These are phyloP conservation scores for Danio aesculapii DNA, from an alignment of 2,797 vertebrate genomes.

Conservation along the genomic window DNA sequence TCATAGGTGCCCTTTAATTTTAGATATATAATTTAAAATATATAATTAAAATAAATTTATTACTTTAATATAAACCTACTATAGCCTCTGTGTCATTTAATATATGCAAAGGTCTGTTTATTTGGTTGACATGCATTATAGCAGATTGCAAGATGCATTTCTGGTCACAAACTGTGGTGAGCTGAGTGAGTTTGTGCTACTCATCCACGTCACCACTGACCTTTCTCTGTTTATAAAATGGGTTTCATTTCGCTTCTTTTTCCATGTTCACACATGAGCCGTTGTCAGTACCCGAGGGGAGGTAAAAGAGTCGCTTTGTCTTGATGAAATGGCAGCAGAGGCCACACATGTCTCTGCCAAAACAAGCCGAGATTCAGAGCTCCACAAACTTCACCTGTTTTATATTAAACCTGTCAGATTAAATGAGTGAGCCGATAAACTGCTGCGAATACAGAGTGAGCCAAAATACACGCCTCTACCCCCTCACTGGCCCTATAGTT, in stretches of 20 bases:
- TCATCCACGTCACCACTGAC: conserved; percentile 75
- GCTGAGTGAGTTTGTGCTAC: neutral
- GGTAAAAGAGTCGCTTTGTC: conserved; percentile 81
- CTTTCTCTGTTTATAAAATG: conserved; percentile 80
- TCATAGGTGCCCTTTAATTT: no score
- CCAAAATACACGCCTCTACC: conserved; percentile 30
- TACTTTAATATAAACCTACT: no score
- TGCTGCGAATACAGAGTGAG: conserved; percentile 54
- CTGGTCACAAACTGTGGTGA: conserved; percentile 8
- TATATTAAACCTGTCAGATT: conserved; percentile 77
- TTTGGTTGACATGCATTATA: neutral
- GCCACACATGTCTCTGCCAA: conserved; percentile 72
- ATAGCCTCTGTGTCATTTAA: no score
- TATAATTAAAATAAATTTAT: no score
- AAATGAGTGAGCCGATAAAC: conserved; percentile 74
- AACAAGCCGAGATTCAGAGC: conserved; percentile 66
- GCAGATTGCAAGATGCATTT: neutral
- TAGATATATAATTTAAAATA: no score
- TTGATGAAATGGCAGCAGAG: conserved; percentile 68
- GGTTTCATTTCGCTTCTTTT: conserved; percentile 77
- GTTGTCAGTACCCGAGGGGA: conserved; percentile 68
- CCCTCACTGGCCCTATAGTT: conserved; percentile 16
- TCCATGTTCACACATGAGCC: conserved; percentile 74
- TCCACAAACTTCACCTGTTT: conserved; percentile 76
- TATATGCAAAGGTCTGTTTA: neutral